Base-by-base conservation (phyloP, 2,888 invertebrate species). In the Cylindroiulus punctatus region DNA sequence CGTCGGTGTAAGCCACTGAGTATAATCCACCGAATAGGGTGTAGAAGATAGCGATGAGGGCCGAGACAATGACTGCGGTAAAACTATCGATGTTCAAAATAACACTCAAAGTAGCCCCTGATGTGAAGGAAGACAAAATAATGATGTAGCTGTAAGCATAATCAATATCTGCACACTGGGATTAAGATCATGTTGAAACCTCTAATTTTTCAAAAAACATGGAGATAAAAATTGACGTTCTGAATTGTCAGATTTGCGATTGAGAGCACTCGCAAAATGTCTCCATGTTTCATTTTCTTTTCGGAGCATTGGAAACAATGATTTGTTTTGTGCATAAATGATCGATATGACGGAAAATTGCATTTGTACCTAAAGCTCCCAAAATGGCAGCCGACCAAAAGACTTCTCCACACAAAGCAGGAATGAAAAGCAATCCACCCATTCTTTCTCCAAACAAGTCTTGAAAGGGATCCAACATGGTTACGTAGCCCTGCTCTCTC, bases 351-450 rank as follows among this genome's bases (percentile, higher is more conserved):
- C 19, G 19, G 19, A 30, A 30, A 14, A 83, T 22, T 19, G 7
- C 10, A 36, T 42, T 19, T 92, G 92, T 89, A 95, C 96, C 98
- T 81, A 99, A 92, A 8, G 99, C 99, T 0, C 98, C 97, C 86
- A 99, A 93, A 89, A 99, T 98, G 86, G 98, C 98, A 0, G 98
- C 99, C 0, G 98, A 98, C 99, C 99, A 99, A 92, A 99, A 99
- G 7, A 98, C 97, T 92, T 99, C 99, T 10, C 99, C 99, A 90
- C 98, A 96, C 1, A 99, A 94, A 0, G 99, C 98, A 3, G 99
- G 99, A 89, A 99, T 92, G 92, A 98, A 99, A 88, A 99, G 93
- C 88, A 99, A 92, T 0, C 98, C 98, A 36, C 99, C 99, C 97
- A 99, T 98, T 88, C 98, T 94, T 91, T 97, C 96, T 32, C 99